These are phyloP conservation scores for Cryptomyrus ogoouensis DNA, from an alignment of 2,113 vertebrate genomes.

Conservation along the genomic window DNA sequence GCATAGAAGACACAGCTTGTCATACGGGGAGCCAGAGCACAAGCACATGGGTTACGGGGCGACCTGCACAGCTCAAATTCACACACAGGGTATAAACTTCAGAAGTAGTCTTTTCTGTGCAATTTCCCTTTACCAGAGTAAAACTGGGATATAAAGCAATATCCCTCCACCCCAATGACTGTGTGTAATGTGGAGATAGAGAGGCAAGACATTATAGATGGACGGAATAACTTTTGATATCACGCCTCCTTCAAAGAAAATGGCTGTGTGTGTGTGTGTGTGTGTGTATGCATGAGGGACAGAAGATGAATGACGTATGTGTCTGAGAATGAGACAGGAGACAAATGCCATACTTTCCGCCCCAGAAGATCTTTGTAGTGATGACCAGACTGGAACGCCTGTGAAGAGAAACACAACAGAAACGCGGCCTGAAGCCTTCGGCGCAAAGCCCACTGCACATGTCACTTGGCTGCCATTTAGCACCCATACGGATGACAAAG, in stretches of 20 bases:
- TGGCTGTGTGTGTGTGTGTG: neutral
- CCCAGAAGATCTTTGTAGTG: conserved; percentile 99
- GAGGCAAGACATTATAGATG: neutral
- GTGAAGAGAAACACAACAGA: conserved; percentile 27
- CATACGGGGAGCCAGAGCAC: neutral
- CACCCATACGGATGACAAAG: neutral
- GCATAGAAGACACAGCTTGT: neutral
- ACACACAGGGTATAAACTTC: neutral
- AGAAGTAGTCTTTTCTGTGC: neutral
- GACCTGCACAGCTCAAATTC: neutral
- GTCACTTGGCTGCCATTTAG: neutral
- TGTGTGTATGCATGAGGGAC: neutral
- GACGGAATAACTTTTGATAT: neutral
- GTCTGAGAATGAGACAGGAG: neutral
- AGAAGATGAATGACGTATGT: conserved; percentile 59
- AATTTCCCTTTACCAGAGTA: neutral
- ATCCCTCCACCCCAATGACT: neutral
- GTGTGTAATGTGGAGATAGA: neutral
- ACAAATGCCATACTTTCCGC: conserved; percentile 87
- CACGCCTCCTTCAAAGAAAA: neutral
- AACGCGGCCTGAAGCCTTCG: neutral
- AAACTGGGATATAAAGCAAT: neutral
- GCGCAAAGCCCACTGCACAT: neutral
- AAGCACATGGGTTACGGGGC: neutral
- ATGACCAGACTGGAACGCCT: conserved; percentile 97